phyloP scores from a whole-genome alignment of 2,888 invertebrate genomes.

The Nymphalis c-album region DNA sequence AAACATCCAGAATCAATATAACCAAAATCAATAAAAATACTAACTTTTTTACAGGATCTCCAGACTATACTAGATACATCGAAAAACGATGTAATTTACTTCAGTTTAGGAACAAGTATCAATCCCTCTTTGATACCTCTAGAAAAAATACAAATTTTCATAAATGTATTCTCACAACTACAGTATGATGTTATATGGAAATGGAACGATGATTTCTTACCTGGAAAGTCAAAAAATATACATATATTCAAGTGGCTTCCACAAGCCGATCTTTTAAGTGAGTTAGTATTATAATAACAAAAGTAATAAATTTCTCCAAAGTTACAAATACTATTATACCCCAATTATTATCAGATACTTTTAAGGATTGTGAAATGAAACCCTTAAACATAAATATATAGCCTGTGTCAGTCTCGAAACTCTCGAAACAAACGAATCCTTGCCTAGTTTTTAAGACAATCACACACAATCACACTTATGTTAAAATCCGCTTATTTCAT shows the following conservation, averaged over 20 bases:
- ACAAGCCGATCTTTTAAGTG: conserved; percentile 54
- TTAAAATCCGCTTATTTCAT: too few species aligned
- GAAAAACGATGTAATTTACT: conserved; percentile 65
- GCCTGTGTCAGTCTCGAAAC: too few species aligned
- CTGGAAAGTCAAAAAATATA: conserved; percentile 48
- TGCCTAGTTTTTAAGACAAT: too few species aligned
- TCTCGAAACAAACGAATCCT: too few species aligned
- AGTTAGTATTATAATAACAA: neutral
- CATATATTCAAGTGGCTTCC: conserved; percentile 56
- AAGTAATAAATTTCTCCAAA: too few species aligned
- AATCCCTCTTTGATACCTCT: neutral
- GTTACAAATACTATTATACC: too few species aligned
- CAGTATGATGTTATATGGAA: conserved; percentile 60
- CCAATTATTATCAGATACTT: too few species aligned
- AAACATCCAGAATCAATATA: too few species aligned
- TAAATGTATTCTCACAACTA: conserved; percentile 51
- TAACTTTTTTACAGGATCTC: conserved; percentile 51
- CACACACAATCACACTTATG: too few species aligned
- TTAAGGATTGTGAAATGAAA: too few species aligned
- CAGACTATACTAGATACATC: conserved; percentile 60
- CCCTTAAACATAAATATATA: too few species aligned
- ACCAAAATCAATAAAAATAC: neutral
- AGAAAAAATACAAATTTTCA: conserved; percentile 32
- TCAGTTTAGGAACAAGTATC: conserved; percentile 56
- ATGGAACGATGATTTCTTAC: conserved; percentile 50